Evolutionary conservation across 1,140 invertebrate genomes (phyloP), one percentile per base, ranked within the genome.

Genomic region (Brachionus calyciflorus): DNA sequence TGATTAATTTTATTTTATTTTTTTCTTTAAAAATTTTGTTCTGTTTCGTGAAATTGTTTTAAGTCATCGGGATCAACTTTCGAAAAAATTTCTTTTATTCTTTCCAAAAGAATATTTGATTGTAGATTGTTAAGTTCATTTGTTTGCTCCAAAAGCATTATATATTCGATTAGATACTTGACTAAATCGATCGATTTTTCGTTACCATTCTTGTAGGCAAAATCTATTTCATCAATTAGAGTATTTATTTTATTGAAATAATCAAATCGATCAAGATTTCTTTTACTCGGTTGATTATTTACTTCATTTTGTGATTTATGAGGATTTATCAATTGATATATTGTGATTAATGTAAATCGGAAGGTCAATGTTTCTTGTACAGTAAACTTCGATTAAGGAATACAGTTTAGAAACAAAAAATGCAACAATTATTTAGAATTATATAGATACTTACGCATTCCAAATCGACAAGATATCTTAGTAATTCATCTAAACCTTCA

Each of bases 161-260:
- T 65, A 24, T 65, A 65, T 24, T 65, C 60, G 21, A 46, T 10
- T 28, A 65, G 26, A 41, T 65, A 10, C 44, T 65, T 37, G 10
- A 44, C 24, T 44, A 65, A 37, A 19, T 65, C 60, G 10, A 65
- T 10, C 10, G 60, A 65, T 44, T 65, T 65, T 24, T 46, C 9
- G 17, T 65, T 44, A 41, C 60, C 60, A 65, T 65, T 46, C 24
- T 44, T 65, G 19, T 44, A 24, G 7, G 40, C 33, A 44, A 44
- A 41, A 44, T 65, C 40, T 24, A 65, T 44, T 41, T 65, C 37
- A 44, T 65, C 60, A 65, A 65, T 65, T 44, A 65, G 26, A 19
- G 40, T 65, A 21, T 44, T 65, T 46, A 65, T 14, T 44, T 65
- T 41, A 14, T 24, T 24, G 44, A 44, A 65, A 41, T 44, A 65